These are phyloP conservation scores for Gymnothorax javanicus DNA, from an alignment of 2,797 vertebrate species.

Conservation along the genomic window DNA sequence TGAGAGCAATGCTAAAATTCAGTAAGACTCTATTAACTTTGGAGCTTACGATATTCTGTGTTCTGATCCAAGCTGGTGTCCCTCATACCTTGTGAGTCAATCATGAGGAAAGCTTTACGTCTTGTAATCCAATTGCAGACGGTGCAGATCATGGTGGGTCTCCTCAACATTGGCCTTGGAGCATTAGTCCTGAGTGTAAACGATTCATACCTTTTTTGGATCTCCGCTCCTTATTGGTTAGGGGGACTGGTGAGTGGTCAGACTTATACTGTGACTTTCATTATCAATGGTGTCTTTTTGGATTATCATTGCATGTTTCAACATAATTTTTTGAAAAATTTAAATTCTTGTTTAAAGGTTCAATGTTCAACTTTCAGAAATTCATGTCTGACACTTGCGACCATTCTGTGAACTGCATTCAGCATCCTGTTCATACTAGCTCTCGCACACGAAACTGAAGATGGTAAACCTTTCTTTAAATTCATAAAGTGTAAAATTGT, in stretches of 20 bases:
- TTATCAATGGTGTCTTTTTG: not conserved
- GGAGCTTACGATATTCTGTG: not conserved
- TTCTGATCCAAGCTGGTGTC: not conserved
- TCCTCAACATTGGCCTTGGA: conserved; percentile 60
- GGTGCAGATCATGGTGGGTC: conserved; percentile 69
- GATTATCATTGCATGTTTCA: not conserved
- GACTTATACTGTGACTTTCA: not conserved
- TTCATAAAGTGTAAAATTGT: too few species aligned
- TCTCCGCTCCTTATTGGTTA: conserved; percentile 43
- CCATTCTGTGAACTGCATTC: too few species aligned
- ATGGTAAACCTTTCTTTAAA: too few species aligned
- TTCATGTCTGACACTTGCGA: too few species aligned
- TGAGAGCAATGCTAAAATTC: not conserved
- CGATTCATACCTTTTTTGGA: accelerated
- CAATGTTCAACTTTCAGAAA: too few species aligned
- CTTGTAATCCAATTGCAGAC: conserved; percentile 48
- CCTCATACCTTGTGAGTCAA: too few species aligned
- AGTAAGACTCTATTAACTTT: not conserved
- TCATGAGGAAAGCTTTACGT: not conserved
- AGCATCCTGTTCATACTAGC: too few species aligned
- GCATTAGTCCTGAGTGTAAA: accelerated
- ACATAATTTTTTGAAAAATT: not conserved
- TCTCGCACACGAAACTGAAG: too few species aligned
- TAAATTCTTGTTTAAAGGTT: not conserved
- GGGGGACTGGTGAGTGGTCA: conserved; percentile 60